Conservation (phyloP, 2,888 invertebrate species). For the Scaeva pyrastri region DNA sequence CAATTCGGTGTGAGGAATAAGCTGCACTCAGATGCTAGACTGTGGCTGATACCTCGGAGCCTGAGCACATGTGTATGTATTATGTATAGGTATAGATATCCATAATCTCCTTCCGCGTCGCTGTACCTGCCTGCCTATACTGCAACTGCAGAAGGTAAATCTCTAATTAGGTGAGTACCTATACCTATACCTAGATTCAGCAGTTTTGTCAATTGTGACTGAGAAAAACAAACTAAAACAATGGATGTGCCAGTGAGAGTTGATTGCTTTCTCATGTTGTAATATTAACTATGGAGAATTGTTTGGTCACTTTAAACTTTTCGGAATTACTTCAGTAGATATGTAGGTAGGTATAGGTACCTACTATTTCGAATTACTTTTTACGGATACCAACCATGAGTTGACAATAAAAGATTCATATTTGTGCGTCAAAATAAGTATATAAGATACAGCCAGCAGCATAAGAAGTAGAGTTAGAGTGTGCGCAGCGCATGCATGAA, state of each 20-base stretch:
- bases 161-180: slow-evolving; percentile 57
- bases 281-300: slow-evolving; percentile 40
- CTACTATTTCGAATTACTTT: not conserved
- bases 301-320: slow-evolving; percentile 57
- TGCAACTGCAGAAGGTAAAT: not conserved
- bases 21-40: slow-evolving; percentile 42
- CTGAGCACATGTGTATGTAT: slow-evolving; percentile 32
- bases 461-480: not conserved
- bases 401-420: slow-evolving; percentile 4
- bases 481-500: slow-evolving; percentile 28
- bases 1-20: slow-evolving; percentile 36
- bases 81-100: too few species aligned
- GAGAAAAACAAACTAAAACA: slow-evolving; percentile 24
- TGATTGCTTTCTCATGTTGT: slow-evolving; percentile 41
- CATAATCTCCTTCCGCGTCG: slow-evolving; percentile 52
- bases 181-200: too few species aligned
- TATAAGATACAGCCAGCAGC: not conserved
- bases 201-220: slow-evolving; percentile 49
- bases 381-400: not conserved
- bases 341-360: not conserved
- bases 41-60: slow-evolving; percentile 42
- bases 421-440: not conserved
- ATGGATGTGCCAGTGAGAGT: slow-evolving; percentile 20
- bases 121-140: not conserved
- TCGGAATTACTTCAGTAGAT: slow-evolving; percentile 27